Conservation (phyloP, 2,888 invertebrate species). For the Athalia circularis region DNA sequence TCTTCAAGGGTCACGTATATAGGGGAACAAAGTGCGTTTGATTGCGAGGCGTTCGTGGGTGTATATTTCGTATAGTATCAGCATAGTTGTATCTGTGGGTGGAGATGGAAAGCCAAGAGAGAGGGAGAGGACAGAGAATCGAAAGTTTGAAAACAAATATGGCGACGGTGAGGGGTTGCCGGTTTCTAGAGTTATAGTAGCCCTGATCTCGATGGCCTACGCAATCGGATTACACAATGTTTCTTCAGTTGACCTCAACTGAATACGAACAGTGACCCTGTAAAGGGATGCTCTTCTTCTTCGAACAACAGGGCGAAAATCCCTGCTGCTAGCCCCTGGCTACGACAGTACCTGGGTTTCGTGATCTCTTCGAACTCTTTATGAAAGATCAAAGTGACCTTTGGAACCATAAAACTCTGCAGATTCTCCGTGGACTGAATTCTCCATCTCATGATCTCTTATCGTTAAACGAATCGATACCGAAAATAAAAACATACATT, state of each 20-base stretch:
- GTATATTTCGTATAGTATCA: conserved; percentile 10
- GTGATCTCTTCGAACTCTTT: too few species aligned
- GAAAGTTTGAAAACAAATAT: conserved; percentile 5
- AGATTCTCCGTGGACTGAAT: too few species aligned
- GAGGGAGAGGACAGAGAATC: conserved; percentile 1
- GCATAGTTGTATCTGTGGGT: background rate
- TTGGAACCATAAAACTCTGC: too few species aligned
- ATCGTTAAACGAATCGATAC: too few species aligned
- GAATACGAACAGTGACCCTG: conserved; percentile 1
- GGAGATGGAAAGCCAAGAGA: background rate
- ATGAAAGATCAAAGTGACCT: too few species aligned
- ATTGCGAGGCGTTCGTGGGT: conserved; percentile 1
- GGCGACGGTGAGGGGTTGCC: background rate
- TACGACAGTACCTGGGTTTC: too few species aligned
- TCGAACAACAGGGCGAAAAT: too few species aligned
- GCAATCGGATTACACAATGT: conserved; percentile 1
- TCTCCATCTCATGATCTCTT: too few species aligned
- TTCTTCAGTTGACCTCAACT: background rate
- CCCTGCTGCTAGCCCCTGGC: too few species aligned
- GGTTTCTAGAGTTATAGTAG: background rate
- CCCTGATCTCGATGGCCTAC: background rate
- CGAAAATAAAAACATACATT: too few species aligned
- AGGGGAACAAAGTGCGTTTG: conserved; percentile 33
- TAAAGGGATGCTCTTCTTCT: background rate
- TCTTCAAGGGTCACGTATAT: background rate